Base-by-base conservation (phyloP, 2,888 invertebrate species). In the Uloborus plumipes region DNA sequence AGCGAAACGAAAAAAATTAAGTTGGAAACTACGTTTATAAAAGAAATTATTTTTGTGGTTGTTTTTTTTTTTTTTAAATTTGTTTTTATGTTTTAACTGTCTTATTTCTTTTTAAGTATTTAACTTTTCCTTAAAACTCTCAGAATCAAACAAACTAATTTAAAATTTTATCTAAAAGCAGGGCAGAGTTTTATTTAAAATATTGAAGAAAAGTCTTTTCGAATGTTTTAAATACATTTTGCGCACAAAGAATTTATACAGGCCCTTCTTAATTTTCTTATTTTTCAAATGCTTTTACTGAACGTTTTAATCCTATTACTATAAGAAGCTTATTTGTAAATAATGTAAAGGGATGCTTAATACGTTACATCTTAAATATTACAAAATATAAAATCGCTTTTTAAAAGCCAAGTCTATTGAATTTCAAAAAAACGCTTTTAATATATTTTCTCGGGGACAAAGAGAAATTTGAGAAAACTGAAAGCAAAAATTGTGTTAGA, bases 281-380 rank as follows among this genome's bases (percentile, higher is more conserved):
- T 71, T 71, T 77, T 31, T 51, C 50, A 62, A 51, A 61, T 67
- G 61, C 47, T 58, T 51, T 67, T 78, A 50, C 55, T 66, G 51
- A 47, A 31, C 61, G 66, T 66, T 70, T 49, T 82, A 82, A 82
- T 82, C 82, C 82, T 76, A 82, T 82, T 82, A 82, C 31, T 47
- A 11, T 76, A 82, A 82, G 82, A 71, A 16, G 82, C 82, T 82
- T 82, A 82, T 67, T 62, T 18, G 66, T 61, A 82, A 82, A 82
- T 74, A 74, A 58, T 77, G 76, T 72, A 72, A 55, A 77, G 75
- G 61, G 72, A 58, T 39, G 39, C 9, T 39, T 39, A 39, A 39
- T 39, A 39, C 9, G 39, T 39, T 11, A 31, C 13, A 55, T n/a
- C 20, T 55, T 20, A 55, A 55, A 55, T 55, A 58, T 58, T 58